Evolutionary conservation across 1,140 invertebrate genomes (phyloP), one percentile per base, ranked within the genome.

Genomic region (Eubasilissa regina): DNA sequence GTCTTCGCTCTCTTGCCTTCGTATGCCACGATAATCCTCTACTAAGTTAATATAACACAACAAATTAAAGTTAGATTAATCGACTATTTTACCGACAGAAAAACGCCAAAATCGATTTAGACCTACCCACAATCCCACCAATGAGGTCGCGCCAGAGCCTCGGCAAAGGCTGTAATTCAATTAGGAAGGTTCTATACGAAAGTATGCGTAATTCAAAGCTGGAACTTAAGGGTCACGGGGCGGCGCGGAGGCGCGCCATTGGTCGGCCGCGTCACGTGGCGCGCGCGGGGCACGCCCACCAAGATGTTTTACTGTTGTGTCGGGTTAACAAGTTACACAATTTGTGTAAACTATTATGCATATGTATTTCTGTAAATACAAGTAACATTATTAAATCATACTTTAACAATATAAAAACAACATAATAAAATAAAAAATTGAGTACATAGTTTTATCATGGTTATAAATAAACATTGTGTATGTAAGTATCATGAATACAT

Each of bases 101-200:
- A 35, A 35, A 35, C 6, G 25, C 25, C 25, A 35, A 35, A 35
- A 35, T 35, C 25, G 25, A 35, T 35, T 35, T 35, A 35, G 25
- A 58, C 55, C 55, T 19, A 3, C 17, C 21, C 12, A 11, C 6
- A 58, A 58, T 19, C 17, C 25, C 13, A 35, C 60, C 60, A 64
- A 64, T 64, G 35, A 64, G 60, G 35, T 25, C 4, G 55, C 55
- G 17, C 17, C 43, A 6, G 25, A 6, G 25, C 35, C 15, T 70
- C 66, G n/a, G 66, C 13, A 17, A 70, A 70, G 66, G 15, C 66
- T 48, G 10, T 70, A 70, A 70, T 70, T 70, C 44, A 70, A 70
- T 70, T 70, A 70, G 66, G 66, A 70, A 60, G 66, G 66, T 21
- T 70, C 66, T 70, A 48, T 48, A 48, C 45, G 10, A 13, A 43